Evolutionary conservation across 1,140 invertebrate genomes (phyloP), one percentile per base, ranked within the genome.

Genomic region (Lordiphosa collinella): DNA sequence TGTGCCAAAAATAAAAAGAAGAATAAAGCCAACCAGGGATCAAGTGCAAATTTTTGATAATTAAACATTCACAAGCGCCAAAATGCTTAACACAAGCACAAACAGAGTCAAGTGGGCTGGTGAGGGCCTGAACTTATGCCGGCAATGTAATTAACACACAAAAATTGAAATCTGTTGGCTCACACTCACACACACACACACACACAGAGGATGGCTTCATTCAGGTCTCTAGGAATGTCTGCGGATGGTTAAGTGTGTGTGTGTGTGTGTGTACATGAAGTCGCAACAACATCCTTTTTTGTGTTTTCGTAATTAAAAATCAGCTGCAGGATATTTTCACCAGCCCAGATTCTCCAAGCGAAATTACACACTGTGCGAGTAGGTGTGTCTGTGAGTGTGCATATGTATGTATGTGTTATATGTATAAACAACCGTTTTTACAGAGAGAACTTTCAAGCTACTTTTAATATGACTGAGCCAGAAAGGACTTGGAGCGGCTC

Each of bases 111-210:
- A 60, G 29, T 34, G 61, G 44, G 22, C 41, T 52, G 36, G n/a
- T 7, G 34, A 40, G 46, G 22, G 25, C 37, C 68, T 58, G 64
- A 78, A 73, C 69, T 70, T 79, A 65, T 78, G 63, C 74, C 61
- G 60, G 68, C 69, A 80, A 80, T 80, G 75, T 80, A 80, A 80
- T 80, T 80, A 80, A 80, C 75, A 80, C 75, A 79, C 74, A 79
- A 79, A 79, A 79, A 79, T 79, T 79, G 74, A 78, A 79, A 79
- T 79, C 75, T 79, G 74, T 66, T 73, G 64, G 64, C 73, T 61
- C 51, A 65, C 44, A 73, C 51, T 51, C 31, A 58, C 25, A 54
- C 57, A 34, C 32, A 62, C 48, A 52, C 54, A 25, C 46, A 16
- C 54, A 64, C 35, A 41, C 40, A 25, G 16, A 41, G 62, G 59